Percentiles rank a stretch among this genome's conserved stretches.
These are phyloP conservation scores for Mystacides longicornis DNA, from an alignment of 2,888 invertebrate species.

Conservation along the genomic window DNA sequence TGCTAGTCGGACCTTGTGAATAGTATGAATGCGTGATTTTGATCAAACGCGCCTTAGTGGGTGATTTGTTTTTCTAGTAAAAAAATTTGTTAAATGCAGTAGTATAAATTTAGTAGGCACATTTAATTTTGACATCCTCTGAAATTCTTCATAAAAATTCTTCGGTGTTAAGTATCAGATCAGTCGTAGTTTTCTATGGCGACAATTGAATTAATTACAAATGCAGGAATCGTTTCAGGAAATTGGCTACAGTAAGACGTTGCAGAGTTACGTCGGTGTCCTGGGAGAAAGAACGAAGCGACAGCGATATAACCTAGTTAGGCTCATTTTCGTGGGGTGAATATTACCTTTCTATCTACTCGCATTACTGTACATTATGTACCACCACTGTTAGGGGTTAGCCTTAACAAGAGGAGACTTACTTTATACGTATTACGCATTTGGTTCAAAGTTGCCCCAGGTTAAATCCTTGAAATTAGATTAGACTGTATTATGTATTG, in stretches of 20 bases:
- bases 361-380: not conserved
- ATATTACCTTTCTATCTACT: constrained; percentile 3
- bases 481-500: not conserved
- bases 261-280: not conserved
- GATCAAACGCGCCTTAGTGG: no score
- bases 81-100: no score
- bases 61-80: no score
- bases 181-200: constrained; percentile 10
- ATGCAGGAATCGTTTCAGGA: constrained; percentile 22
- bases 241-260: constrained; percentile 1
- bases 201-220: constrained; percentile 26
- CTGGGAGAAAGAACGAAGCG: not conserved
- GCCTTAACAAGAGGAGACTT: not conserved
- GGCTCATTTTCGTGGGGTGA: constrained; percentile 1
- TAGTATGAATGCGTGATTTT: no score
- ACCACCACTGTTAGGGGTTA: not conserved
- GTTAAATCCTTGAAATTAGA: not conserved
- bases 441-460: not conserved
- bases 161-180: no score
- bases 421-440: no score
- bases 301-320: not conserved
- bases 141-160: no score
- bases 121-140: no score
- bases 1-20: no score
- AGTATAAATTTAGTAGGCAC: no score